phyloP scores from a whole-genome alignment of 2,888 invertebrate genomes.

The Idaea aversata region DNA sequence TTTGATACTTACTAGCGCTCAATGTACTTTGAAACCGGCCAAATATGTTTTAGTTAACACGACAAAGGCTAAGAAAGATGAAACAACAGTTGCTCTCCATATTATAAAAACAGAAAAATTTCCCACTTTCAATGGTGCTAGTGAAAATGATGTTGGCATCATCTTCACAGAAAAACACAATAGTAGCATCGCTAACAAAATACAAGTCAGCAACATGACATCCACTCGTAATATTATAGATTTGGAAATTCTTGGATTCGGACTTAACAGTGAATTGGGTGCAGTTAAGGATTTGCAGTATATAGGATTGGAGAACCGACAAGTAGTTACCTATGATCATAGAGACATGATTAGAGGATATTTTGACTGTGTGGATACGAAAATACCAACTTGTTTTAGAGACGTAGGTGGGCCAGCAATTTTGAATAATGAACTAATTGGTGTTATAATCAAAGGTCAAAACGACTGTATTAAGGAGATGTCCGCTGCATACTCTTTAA shows the following conservation, averaged over 20 bases:
- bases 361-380: slow-evolving; percentile 68
- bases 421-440: slow-evolving; percentile 58
- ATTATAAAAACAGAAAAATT: slow-evolving; percentile 60
- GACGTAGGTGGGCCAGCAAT: slow-evolving; percentile 66
- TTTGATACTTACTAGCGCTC: slow-evolving; percentile 60
- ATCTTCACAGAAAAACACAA: slow-evolving; percentile 64
- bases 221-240: slow-evolving; percentile 42
- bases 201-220: slow-evolving; percentile 57
- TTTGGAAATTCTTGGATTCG: slow-evolving; percentile 63
- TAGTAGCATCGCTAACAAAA: slow-evolving; percentile 51
- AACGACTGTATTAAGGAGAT: slow-evolving; percentile 59
- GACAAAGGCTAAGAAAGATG: slow-evolving; percentile 54
- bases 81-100: slow-evolving; percentile 45
- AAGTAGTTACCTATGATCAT: slow-evolving; percentile 15
- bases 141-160: slow-evolving; percentile 61
- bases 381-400: slow-evolving; percentile 63
- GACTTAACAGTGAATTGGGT: slow-evolving; percentile 61
- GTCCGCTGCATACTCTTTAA: slow-evolving; percentile 52
- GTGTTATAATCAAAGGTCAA: slow-evolving; percentile 58
- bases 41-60: slow-evolving; percentile 61
- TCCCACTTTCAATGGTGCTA: slow-evolving; percentile 50
- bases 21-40: slow-evolving; percentile 48
- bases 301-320: slow-evolving; percentile 58
- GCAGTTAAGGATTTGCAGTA: slow-evolving; percentile 55
- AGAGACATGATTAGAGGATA: slow-evolving; percentile 41